Conservation (phyloP, 2,113 vertebrate genomes). For the Nibea albiflora region DNA sequence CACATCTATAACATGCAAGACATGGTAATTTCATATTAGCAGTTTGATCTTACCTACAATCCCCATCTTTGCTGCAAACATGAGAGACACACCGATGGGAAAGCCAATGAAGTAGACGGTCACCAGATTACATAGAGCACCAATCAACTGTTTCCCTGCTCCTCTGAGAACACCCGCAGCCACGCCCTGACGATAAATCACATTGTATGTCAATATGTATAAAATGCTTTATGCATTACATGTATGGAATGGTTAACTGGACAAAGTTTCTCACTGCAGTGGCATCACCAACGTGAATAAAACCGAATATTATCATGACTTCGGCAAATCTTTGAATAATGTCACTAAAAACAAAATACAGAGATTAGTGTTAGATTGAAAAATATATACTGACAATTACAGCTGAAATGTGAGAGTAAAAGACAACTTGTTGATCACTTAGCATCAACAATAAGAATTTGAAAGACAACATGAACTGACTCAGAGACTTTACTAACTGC, state of each 20-base stretch:
- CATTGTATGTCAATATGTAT: neutral
- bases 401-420: neutral
- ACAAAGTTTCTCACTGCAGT: constrained; percentile 60
- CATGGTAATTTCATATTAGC: neutral
- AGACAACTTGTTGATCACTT: neutral
- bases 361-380: neutral
- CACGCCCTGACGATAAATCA: constrained; percentile 74
- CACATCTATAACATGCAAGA: neutral
- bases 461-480: constrained; percentile 3
- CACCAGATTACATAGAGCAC: constrained; percentile 82
- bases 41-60: constrained; percentile 81
- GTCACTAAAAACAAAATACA: neutral
- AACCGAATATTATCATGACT: constrained; percentile 65
- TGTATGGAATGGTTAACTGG: neutral
- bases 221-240: neutral
- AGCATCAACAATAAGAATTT: neutral
- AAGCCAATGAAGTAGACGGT: constrained; percentile 84
- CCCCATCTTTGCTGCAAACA: constrained; percentile 83
- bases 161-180: constrained; percentile 85
- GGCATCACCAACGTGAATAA: constrained; percentile 74
- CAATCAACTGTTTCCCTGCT: constrained; percentile 85
- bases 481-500: constrained; percentile 76
- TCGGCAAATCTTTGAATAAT: constrained; percentile 58
- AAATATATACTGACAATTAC: accelerated
- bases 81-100: constrained; percentile 69